Evolutionary conservation across 2,888 invertebrate species (phyloP).

Genomic region (Clostera curtula): DNA sequence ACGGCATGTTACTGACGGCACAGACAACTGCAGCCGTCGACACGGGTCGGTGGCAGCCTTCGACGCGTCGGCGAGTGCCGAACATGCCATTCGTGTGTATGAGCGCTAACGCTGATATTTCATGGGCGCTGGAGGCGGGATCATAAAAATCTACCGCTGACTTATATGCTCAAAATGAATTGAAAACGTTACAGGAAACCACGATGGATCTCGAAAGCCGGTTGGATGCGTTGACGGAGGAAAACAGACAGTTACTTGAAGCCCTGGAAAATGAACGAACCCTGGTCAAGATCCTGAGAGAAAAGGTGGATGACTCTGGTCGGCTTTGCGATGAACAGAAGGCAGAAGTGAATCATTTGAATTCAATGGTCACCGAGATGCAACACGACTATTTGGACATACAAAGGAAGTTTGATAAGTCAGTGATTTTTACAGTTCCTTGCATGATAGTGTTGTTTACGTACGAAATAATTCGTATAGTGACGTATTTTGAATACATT

Average conservation of each 20-base stretch:
- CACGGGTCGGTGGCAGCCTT: too few relatives aligned
- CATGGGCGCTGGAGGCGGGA: too few relatives aligned
- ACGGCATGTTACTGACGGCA: too few relatives aligned
- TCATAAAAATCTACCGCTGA: too few relatives aligned
- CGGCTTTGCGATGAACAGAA: slow-evolving; percentile 67
- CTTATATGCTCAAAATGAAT: too few relatives aligned
- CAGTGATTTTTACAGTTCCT: slow-evolving; percentile 17
- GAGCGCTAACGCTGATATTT: too few relatives aligned
- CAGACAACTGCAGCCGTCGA: too few relatives aligned
- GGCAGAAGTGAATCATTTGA: slow-evolving; percentile 58
- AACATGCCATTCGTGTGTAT: too few relatives aligned
- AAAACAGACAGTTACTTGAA: slow-evolving; percentile 61
- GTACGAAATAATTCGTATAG: too few relatives aligned
- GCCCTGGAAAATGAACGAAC: slow-evolving; percentile 73
- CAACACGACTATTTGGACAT: slow-evolving; percentile 57
- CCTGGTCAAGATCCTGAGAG: slow-evolving; percentile 61
- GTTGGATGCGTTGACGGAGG: slow-evolving; percentile 61
- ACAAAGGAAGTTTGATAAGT: slow-evolving; percentile 63
- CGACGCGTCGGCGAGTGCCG: too few relatives aligned
- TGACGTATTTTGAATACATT: too few relatives aligned
- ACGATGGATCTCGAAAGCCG: slow-evolving; percentile 56
- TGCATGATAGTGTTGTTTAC: not conserved
- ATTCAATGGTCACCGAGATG: slow-evolving; percentile 55
- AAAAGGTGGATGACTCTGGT: slow-evolving; percentile 67
- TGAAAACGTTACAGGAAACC: slow-evolving; percentile 43